Evolutionary conservation across 2,797 vertebrate species (phyloP).

Genomic region (Anisognathus igniventris): DNA sequence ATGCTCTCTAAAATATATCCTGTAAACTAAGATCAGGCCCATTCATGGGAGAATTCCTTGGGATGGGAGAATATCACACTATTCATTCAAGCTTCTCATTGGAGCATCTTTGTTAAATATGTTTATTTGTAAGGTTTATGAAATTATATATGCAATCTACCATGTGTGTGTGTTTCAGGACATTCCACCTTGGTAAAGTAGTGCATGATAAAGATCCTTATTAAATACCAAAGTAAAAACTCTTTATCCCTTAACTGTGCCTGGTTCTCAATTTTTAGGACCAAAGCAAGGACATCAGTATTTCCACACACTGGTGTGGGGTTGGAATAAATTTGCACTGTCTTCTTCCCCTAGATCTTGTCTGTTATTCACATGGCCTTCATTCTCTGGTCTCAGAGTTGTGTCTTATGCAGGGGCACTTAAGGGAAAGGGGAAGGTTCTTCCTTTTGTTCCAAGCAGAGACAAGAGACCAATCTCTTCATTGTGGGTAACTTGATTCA

Average conservation of each 20-base stretch:
- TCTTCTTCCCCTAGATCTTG: neutral
- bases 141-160: neutral
- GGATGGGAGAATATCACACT: neutral
- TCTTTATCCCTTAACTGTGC: neutral
- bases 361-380: neutral
- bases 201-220: too few relatives aligned
- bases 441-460: neutral
- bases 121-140: neutral
- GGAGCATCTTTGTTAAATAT: neutral
- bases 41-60: neutral
- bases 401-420: neutral
- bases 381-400: neutral
- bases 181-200: neutral
- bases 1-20: neutral
- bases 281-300: neutral
- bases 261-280: neutral
- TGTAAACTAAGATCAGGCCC: neutral
- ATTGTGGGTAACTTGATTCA: neutral
- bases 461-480: neutral
- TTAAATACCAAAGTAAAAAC: neutral
- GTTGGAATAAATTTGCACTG: neutral
- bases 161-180: accelerated
- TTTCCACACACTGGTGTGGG: neutral
- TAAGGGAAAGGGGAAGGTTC: neutral
- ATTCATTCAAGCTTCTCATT: neutral